phyloP scores from a whole-genome alignment of 2,888 invertebrate species.

The Piscicola geometra region DNA sequence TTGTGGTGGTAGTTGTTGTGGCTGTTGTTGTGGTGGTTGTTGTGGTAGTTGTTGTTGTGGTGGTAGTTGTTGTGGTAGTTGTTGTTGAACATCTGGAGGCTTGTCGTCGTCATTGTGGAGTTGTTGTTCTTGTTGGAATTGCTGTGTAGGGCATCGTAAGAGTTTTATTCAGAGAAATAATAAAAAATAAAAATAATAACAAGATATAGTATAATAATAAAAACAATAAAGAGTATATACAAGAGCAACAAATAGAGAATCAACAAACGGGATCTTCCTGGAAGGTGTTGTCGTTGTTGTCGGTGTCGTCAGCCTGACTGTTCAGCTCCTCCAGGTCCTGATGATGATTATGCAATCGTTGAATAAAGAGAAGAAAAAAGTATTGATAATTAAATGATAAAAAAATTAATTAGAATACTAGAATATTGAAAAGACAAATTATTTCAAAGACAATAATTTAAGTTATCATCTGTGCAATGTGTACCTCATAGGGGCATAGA shows the following conservation, averaged over 20 bases:
- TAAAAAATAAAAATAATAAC: background rate
- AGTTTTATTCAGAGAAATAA: background rate
- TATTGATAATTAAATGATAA: no score
- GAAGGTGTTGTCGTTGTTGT: background rate
- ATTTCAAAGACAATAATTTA: no score
- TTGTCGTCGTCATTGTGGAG: background rate
- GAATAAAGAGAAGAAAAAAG: no score
- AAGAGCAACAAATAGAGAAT: background rate
- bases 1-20: no score
- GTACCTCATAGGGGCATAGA: slow-evolving; percentile 58
- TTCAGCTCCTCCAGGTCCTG: slow-evolving; percentile 11
- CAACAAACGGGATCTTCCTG: background rate
- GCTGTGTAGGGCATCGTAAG: no score
- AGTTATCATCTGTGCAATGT: no score
- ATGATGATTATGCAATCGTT: no score
- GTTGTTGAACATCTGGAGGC: background rate
- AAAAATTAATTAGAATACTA: no score
- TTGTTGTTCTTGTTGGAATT: background rate
- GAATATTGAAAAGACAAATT: no score
- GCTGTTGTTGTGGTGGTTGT: no score
- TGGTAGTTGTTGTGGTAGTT: background rate
- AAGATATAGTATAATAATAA: background rate
- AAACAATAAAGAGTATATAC: background rate
- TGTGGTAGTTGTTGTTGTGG: no score
- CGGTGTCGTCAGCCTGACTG: slow-evolving; percentile 7